Base-by-base conservation (phyloP, 2,888 invertebrate genomes). In the Dendrolimus houi region DNA sequence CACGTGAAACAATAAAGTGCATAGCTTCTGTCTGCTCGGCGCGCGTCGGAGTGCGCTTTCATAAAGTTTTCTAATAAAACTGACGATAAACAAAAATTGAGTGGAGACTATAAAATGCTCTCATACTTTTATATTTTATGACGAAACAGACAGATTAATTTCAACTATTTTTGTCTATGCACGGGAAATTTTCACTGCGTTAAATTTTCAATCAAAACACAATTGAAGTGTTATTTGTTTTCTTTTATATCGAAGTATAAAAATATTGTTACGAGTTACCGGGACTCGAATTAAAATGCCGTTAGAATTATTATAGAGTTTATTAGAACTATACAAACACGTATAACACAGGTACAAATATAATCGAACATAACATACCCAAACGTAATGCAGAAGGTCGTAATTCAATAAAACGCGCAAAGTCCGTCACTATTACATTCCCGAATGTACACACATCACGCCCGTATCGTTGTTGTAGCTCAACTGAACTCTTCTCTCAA, bases 21-120 rank as follows among this genome's bases (percentile, higher is more conserved):
- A 74, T 64, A 66, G 62, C 58, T 59, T 63, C 63, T 47, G 57
- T 61, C 56, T 62, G 57, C 62, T 57, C 60, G 63, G 56, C 62
- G 58, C 58, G 59, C 57, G 60, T 60, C 66, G 64, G 63, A 69
- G 74, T 71, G 77, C 74, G 74, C 75, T 47, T 47, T 47, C 47
- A 75, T 71, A 72, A 73, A 81, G 64, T 77, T 79, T 79, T 68
- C 70, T 70, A 76, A 80, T 81, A 81, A 78, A 81, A 76, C 72
- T 72, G 71, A 67, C 74, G 72, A 75, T 77, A 74, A 77, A 72
- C 72, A 68, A 64, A 68, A 77, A 79, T 74, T 72, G 67, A 62
- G 58, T 61, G 62, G 61, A 62, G 41, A 12, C 60, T 63, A 63
- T 68, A 62, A 62, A 67, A 66, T 56, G 56, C 47, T 52, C 59